Base-by-base conservation (phyloP, 2,888 invertebrate species). In the Aricia artaxerxes region DNA sequence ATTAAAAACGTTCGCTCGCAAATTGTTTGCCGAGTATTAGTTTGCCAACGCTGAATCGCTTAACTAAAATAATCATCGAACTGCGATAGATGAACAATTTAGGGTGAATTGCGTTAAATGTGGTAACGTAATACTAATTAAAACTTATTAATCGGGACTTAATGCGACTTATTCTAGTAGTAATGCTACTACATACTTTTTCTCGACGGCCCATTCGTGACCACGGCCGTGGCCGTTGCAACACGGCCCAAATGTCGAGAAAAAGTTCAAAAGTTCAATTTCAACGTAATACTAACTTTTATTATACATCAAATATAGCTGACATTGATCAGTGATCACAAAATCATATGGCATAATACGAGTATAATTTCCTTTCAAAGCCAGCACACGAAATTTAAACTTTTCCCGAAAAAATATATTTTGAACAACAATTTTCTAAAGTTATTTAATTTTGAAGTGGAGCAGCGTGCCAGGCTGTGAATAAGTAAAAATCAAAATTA, bases 51-150 rank as follows among this genome's bases (percentile, higher is more conserved):
- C 35, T 35, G 35, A 69, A 69, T 69, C 38, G 69, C 69, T 69
- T 16, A 69, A 69, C 69, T 69, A 69, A 69, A 69, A 35, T 35
- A 69, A 69, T 69, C 38, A 69, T 69, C 35, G 69, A 69, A 69
- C 69, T 69, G 35, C 69, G 69, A 69, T 24, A 24, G 24, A 24
- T 64, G 24, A 31, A 64, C 11, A 64, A 64, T 31, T 69, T 69
- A 4, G 9, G 31, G 11, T 64, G 31, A 69, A 38, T 69, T 69
- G 38, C 38, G 69, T 69, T 31, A 69, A 38, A 69, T 69, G 38
- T 69, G 69, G 35, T 69, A 35, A 69, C 69, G 35, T 69, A 5
- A 35, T 69, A 13, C 69, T 11, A 16, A 16, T 24, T 24, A 24
- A 24, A 24, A 24, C 24, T 24, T 24, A 24, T 24, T 24, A 24